Evolutionary conservation across 1,140 invertebrate genomes (phyloP).

Genomic region (Papilio xuthus): DNA sequence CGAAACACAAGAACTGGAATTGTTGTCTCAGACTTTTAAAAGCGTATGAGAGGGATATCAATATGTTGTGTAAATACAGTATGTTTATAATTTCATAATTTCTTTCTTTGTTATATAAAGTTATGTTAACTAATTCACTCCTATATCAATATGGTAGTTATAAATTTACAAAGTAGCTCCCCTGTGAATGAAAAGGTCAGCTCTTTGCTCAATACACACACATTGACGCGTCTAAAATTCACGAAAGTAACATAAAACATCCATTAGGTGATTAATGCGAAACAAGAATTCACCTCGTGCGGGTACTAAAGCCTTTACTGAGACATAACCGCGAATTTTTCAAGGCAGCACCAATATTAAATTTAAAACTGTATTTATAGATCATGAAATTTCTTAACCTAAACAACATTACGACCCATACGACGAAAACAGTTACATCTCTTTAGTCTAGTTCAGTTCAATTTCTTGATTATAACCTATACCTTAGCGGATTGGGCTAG

Average conservation of each 20-base stretch:
- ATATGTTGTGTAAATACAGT: background rate
- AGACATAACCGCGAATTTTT: constrained; percentile 2
- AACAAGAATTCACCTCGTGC: constrained; percentile 7
- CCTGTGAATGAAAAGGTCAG: constrained; percentile 7
- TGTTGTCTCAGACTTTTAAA: background rate
- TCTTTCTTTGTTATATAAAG: background rate
- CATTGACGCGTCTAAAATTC: constrained; percentile 13
- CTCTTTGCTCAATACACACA: background rate
- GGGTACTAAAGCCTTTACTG: constrained; percentile 11
- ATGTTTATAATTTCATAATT: background rate
- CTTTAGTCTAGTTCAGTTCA: background rate
- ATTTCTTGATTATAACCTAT: no score
- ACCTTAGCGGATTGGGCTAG: no score
- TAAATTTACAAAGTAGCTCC: background rate
- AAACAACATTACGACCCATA: background rate
- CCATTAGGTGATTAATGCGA: constrained; percentile 23
- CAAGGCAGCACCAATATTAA: background rate
- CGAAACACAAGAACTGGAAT: background rate
- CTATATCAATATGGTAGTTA: background rate
- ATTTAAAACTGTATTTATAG: background rate
- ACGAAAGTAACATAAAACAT: constrained; percentile 31
- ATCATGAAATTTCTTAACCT: background rate
- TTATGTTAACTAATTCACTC: background rate
- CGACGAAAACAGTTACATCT: background rate
- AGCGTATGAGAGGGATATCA: background rate